Evolutionary conservation across 2,113 vertebrate species (phyloP), one percentile per base, ranked within the genome.

Genomic region (Tyrannus savana): DNA sequence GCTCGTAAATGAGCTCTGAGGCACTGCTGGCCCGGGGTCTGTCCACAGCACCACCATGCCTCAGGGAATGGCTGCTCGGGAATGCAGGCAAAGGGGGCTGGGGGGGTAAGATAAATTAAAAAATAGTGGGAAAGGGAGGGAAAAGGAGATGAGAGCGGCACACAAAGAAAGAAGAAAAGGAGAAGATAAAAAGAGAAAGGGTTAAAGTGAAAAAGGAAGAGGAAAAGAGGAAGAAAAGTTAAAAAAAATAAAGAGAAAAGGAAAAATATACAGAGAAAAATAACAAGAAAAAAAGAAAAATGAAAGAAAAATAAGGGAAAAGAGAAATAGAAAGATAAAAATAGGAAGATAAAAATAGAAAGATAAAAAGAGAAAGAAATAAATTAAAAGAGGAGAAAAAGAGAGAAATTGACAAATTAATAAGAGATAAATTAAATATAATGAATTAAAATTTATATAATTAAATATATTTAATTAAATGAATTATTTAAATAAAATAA

Each of bases 1-100:
- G 84, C 55, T 95, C 10, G 1, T 30, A 95, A 93, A 96, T 80
- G 78, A 95, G 89, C 66, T 95, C 30, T 37, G 91, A 87, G 89
- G n/a, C 15, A 0, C 81, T 46, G 74, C 58, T 8, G 21, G 82
- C 84, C 69, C 74, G 9, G 4, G 69, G 22, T 27, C 37, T 8
- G 2, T 84, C 74, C 84, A 41, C 50, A 73, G 58, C 58, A 15
- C 67, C 10, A 4, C 6, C 6, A 18, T 22, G 67, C 37, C 66
- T 68, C 25, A 0, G 55, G 92, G 30, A 74, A 74, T 30, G 67
- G 37, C 46, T 90, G 4, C 13, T 52, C 44, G 31, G 64, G 62
- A 52, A 16, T 9, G 23, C 19, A 31, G 41, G 3, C 58, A 63
- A 50, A 67, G 53, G 4, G 14, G 8, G 10, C 3, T 62, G 41